Base-by-base conservation (phyloP, 2,888 invertebrate genomes). In the Myopa testacea region DNA sequence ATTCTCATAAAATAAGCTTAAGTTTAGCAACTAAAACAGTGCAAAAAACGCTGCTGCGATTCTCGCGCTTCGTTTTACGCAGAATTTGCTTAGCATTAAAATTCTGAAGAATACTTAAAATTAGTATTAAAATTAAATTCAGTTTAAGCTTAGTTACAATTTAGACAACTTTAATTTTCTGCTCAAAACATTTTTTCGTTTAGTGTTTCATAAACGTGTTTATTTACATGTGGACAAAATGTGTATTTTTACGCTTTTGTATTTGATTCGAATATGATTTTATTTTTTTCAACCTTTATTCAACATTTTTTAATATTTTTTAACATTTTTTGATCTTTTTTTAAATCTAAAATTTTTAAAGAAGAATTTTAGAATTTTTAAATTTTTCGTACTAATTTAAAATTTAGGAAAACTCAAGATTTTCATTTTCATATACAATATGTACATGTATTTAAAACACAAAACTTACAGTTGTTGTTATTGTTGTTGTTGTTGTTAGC, bases 331-430 rank as follows among this genome's bases (percentile, higher is more conserved):
- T 38, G 34, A 10, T 16, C 8, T 14, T 26, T 52, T 69, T 19
- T 52, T 26, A 14, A 34, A 19, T n/a, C 34, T 26, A 14, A 34
- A 19, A 14, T 70, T 34, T 70, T 52, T 50, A 26, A n/a, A n/a
- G n/a, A n/a, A n/a, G n/a, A n/a, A n/a, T n/a, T n/a, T n/a, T n/a
- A 8, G 45, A 6, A 45, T 8, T 8, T 10, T 3, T 45, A 1
- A 74, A 37, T 19, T 40, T 68, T 63, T 52, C 78, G 68, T 75
- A 78, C 80, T 81, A 78, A 83, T 71, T 74, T 81, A 82, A 81
- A 85, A 82, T 79, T 82, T 84, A 84, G 78, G 79, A 84, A 85
- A 84, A 85, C 83, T 82, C 79, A 80, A 63, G 71, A 80, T 71
- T 79, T 81, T 75, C 16, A 55, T 55, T 75, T 45, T 60, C 19